Percentiles rank a stretch among this genome's conserved stretches.
Evolutionary conservation across 2,113 vertebrate genomes (phyloP).

Genomic region (Pardalotus punctatus): DNA sequence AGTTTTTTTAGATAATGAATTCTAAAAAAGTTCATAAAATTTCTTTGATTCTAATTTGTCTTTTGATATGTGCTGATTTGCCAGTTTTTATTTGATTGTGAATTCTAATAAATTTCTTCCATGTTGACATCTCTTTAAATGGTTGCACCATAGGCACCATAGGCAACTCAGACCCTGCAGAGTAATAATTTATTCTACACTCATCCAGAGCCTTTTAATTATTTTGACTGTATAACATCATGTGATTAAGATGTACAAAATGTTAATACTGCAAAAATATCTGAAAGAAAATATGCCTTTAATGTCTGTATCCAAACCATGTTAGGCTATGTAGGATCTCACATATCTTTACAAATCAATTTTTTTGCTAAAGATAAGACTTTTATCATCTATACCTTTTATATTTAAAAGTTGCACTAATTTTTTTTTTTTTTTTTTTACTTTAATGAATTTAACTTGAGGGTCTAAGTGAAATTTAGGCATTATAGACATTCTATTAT

Average conservation of each 20-base stretch:
- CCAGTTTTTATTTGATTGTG: background rate
- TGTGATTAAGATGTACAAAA: background rate
- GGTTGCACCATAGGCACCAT: background rate
- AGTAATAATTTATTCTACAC: background rate
- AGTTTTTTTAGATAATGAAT: background rate
- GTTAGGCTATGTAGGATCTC: background rate
- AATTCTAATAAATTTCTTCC: background rate
- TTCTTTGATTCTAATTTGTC: background rate
- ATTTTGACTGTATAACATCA: background rate
- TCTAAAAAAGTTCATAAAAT: background rate
- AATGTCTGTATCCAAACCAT: background rate
- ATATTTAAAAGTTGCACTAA: background rate
- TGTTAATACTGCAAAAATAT: background rate
- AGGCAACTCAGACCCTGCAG: background rate
- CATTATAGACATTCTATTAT: background rate
- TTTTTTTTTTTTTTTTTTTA: background rate
- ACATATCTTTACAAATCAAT: background rate
- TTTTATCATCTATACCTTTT: background rate
- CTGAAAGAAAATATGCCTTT: background rate
- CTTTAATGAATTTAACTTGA: background rate
- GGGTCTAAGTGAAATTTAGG: background rate
- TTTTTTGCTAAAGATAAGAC: background rate
- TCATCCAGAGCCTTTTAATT: background rate
- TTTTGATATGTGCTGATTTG: background rate
- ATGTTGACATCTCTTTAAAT: background rate